Conservation (phyloP, 2,888 invertebrate species). For the Mycalesis mineus region DNA sequence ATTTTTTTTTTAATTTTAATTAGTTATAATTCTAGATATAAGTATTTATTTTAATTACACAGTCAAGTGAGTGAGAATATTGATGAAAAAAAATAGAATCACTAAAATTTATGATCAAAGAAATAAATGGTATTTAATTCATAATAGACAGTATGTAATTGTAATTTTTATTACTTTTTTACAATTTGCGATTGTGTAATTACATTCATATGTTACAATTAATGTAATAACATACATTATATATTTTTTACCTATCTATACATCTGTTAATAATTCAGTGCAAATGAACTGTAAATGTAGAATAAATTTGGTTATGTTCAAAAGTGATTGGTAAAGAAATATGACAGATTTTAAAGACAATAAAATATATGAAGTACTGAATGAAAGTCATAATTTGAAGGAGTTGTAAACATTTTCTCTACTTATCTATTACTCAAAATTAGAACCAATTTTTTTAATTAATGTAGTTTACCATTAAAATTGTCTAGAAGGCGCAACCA, state of each 20-base stretch:
- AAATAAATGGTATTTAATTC: neutral
- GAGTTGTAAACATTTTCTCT: neutral
- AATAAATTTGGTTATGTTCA: neutral
- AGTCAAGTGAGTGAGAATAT: constrained; percentile 22
- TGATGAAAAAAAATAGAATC: neutral
- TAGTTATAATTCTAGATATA: constrained; percentile 13
- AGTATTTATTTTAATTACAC: constrained; percentile 24
- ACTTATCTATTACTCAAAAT: neutral
- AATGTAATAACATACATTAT: neutral
- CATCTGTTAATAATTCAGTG: neutral
- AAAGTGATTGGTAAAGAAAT: neutral
- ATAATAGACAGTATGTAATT: neutral
- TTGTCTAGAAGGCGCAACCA: neutral
- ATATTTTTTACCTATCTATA: neutral
- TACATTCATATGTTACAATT: no score
- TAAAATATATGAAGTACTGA: neutral
- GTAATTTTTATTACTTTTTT: no score
- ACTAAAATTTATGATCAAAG: neutral
- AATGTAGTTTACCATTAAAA: neutral
- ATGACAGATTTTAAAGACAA: neutral
- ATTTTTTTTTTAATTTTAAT: neutral
- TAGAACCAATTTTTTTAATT: neutral
- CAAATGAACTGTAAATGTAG: neutral
- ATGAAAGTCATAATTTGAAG: neutral
- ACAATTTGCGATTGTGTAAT: no score